Base-by-base conservation (phyloP, 2,797 vertebrate species). In the Sebastes dallii region DNA sequence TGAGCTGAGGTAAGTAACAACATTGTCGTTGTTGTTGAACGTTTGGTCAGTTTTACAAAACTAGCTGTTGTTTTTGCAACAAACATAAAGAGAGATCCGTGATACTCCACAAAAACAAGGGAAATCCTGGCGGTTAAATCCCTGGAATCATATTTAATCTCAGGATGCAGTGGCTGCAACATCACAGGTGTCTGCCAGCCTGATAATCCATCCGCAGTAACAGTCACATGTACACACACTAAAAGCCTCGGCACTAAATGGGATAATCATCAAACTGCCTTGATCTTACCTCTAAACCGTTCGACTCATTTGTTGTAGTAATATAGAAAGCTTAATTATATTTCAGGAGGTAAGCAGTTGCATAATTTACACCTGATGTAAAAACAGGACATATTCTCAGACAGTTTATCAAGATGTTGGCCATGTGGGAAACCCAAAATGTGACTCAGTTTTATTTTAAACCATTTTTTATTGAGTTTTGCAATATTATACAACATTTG, bases 1-100 rank as follows among this genome's bases (percentile, higher is more conserved):
- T 14, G 98, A 99, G 77, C 85, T 99, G 79, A 98, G 94, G 99
- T 99, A 92, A 97, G 94, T 50, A 29, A 59, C 55, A 67, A 22
- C 75, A 22, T 2, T 1, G 3, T 34, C 29, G 20, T 52, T 81
- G 77, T 77, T 76, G 56, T 70, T 82, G 50, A 69, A n/a, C 6
- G 3, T 76, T 61, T 32, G 29, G 39, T 68, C 59, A 5, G 62
- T 69, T 42, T 82, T 66, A 66, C 0, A 66, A 86, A 86, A 71
- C 29, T 39, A 34, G 77, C 65, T 78, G 46, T 78, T 90, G 80
- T 91, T 91, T 90, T 87, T 69, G 66, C 55, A 66, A 36, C 64
- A 64, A 73, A 70, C 72, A 73, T 72, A 34, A 77, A 83, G 77
- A 72, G 5, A 68, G 50, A 67, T 46, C 61, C 3, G 8, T 72